Base-by-base conservation (phyloP, 2,797 vertebrate species). In the Melanotaenia boesemani region DNA sequence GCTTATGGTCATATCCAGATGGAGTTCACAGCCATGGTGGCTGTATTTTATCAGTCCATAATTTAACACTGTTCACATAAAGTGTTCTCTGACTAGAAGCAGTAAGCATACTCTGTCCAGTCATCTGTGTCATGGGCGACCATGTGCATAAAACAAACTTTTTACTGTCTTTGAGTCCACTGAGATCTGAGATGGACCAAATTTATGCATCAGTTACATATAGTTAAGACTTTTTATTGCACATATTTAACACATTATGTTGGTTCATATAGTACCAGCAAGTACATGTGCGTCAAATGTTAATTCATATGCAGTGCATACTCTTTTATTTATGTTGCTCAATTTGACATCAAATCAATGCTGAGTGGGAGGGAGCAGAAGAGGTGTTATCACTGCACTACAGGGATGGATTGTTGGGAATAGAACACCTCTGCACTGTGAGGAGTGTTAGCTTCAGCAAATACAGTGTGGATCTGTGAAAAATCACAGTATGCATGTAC, bases 341-440 rank as follows among this genome's bases (percentile, higher is more conserved):
- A 30, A 58, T 59, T 48, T 59, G 67, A 50, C 61, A 61, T 34
- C 16, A 44, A 66, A 64, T 67, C 37, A 72, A 16, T 67, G 64
- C 1, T 44, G 68, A 71, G 76, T 59, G 15, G 76, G 71, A 63
- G 72, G 4, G 37, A 32, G 57, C 52, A 39, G 67, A 74, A 52
- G 50, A 58, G 48, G 71, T 76, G 74, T 72, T 62, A 58, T 46
- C 12, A 11, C 66, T 52, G 52, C 44, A 46, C 37, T 37, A 37
- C 67, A 63, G 66, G 41, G 13, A 44, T 28, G 39, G 48, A 48
- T 50, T 56, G 60, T 11, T 11, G 54, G 37, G 32, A 72, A 70
- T 22, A n/a, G 41, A 58, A 74, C 75, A 74, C 74, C 69, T 73
- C 72, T 82, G 72, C 67, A 73, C 24, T 58, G 37, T 18, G 50